These are phyloP conservation scores for Allacma fusca DNA, from an alignment of 2,888 invertebrate genomes.

Conservation along the genomic window DNA sequence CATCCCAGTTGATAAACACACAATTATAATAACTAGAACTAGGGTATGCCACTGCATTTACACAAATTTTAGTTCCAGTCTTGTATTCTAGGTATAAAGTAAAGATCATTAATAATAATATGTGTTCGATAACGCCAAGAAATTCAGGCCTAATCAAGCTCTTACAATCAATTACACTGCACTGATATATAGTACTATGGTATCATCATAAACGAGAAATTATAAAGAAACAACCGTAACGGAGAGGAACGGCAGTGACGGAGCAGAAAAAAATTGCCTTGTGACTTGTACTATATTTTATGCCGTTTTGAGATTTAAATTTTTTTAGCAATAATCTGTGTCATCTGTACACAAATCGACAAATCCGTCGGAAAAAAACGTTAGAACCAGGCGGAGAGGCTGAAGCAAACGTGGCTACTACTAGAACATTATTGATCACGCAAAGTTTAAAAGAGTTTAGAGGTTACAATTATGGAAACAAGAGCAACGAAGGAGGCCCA, in stretches of 20 bases:
- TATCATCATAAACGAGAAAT: too few relatives aligned
- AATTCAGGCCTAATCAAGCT: too few relatives aligned
- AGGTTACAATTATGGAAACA: slow-evolving; percentile 48
- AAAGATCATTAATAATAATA: background rate
- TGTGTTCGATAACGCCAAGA: too few relatives aligned
- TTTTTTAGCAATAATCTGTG: too few relatives aligned
- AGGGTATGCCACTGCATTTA: background rate
- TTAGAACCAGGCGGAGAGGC: background rate
- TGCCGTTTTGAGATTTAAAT: too few relatives aligned
- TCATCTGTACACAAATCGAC: background rate
- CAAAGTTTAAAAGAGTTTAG: slow-evolving; percentile 38
- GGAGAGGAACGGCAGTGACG: too few relatives aligned
- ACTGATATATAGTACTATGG: too few relatives aligned
- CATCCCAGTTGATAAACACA: background rate
- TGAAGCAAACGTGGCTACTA: background rate
- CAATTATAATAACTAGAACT: background rate
- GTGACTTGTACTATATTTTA: too few relatives aligned
- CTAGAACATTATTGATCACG: background rate
- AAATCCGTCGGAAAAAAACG: background rate
- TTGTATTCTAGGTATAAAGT: background rate
- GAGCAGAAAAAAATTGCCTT: too few relatives aligned
- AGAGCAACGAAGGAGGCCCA: slow-evolving; percentile 53
- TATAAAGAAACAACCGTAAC: too few relatives aligned
- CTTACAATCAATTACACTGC: too few relatives aligned
- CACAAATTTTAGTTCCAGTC: background rate